Evolutionary conservation across 2,888 invertebrate genomes (phyloP), one percentile per base, ranked within the genome.

Genomic region (Lamellibrachia satsuma): DNA sequence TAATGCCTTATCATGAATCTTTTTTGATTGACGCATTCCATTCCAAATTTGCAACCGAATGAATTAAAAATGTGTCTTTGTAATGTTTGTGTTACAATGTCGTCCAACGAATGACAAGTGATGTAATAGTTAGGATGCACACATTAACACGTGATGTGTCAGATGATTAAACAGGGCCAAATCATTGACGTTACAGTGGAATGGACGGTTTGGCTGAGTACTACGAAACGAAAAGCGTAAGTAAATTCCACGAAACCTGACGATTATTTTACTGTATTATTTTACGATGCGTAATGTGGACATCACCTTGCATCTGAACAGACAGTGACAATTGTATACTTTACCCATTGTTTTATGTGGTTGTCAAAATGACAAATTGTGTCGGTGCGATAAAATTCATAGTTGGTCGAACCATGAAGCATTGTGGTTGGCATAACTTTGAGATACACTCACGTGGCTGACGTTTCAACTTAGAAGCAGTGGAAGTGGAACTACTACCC

Each of bases 21-120:
- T 39, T 39, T 1, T 39, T 39, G 39, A 39, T 39, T 39, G 39
- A 39, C 39, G 0, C 39, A 39, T 39, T 39, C 39, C 39, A 39
- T 39, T 39, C 39, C 39, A 39, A 39, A 39, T 39, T 39, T 39
- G 39, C 39, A 39, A 97, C 98, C 99, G 3, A 99, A 99, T 97
- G 98, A 98, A 92, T 98, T 99, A 94, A 95, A 96, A 95, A 27
- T 8, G 39, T 9, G 4, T 52, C 90, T 91, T 27, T 57, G 1
- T 22, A 52, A 11, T 52, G 15, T 51, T 7, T 39, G 39, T 52
- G 52, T 51, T n/a, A 57, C 52, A 51, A 57, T 90, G 39, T 15
- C 90, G 75, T 15, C 39, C 39, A 39, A 39, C 39, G 39, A 75
- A 11, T 11, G 15, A 6, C n/a, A 15, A 75, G 55, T n/a, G 22